A percentile compares a stretch with the other conserved stretches of the same genome.
phyloP scores from a whole-genome alignment of 2,797 vertebrate species.

The Hemibagrus guttatus region DNA sequence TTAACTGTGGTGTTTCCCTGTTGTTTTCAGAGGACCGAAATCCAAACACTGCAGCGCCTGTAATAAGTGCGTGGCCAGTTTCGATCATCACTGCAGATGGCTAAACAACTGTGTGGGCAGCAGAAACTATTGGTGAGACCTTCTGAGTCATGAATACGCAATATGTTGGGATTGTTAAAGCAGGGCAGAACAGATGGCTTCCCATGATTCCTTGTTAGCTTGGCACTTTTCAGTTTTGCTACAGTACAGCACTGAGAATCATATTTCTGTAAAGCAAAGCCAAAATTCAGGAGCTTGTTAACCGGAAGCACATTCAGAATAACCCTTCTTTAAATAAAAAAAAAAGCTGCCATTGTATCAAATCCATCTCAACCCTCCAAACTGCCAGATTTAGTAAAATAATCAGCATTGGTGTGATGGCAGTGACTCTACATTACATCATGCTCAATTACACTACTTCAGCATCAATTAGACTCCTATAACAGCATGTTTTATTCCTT shows the following conservation, averaged over 20 bases:
- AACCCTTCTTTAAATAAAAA: not conserved
- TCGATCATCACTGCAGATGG: conserved; percentile 98
- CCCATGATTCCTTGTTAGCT: not conserved
- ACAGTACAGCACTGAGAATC: not conserved
- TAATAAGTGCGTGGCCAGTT: conserved; percentile 95
- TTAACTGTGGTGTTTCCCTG: conserved; percentile 12
- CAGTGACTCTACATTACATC: not conserved
- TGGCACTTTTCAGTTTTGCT: not conserved
- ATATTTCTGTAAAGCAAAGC: not conserved
- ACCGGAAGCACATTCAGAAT: not conserved
- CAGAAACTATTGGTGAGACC: conserved; percentile 91
- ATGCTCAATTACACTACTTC: no score
- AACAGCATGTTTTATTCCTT: not conserved
- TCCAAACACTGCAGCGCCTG: conserved; percentile 97
- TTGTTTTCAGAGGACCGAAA: conserved; percentile 82
- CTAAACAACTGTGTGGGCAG: conserved; percentile 98
- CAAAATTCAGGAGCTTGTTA: not conserved
- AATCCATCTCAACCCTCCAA: not conserved
- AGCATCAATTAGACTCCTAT: not conserved
- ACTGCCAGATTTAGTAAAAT: not conserved
- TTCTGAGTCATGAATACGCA: conserved; percentile 27
- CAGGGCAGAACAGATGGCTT: conserved; percentile 38
- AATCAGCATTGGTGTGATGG: not conserved
- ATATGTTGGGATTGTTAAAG: conserved; percentile 19
- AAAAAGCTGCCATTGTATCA: not conserved